These are phyloP conservation scores for Drosophila subobscura DNA, from an alignment of 1,140 invertebrate species.

Conservation along the genomic window DNA sequence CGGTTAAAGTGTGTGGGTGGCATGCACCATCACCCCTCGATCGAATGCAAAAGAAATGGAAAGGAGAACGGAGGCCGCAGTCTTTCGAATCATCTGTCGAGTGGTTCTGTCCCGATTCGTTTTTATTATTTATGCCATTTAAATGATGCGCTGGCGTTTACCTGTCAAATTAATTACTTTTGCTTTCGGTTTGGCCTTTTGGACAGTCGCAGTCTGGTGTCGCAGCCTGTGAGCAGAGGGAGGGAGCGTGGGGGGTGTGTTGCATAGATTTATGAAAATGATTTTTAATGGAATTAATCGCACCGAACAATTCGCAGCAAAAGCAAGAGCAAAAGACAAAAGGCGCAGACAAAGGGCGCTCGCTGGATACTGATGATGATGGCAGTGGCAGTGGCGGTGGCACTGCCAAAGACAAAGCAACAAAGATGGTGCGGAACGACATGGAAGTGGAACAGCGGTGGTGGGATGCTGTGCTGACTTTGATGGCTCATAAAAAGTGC, in stretches of 20 bases:
- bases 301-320: conserved; percentile 23
- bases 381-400: conserved; percentile 3
- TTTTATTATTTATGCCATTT: conserved; percentile 70
- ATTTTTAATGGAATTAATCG: conserved; percentile 54
- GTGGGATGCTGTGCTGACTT: no score
- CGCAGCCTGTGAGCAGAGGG: neutral
- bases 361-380: conserved; percentile 35
- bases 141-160: conserved; percentile 71
- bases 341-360: conserved; percentile 59
- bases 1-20: no score
- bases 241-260: neutral
- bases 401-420: conserved; percentile 49
- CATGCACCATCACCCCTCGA: no score
- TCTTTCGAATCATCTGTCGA: conserved; percentile 14
- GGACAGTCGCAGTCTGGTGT: neutral
- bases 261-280: conserved; percentile 72
- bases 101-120: conserved; percentile 23
- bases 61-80: no score
- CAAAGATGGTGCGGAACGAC: conserved; percentile 20
- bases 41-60: no score
- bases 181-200: conserved; percentile 19
- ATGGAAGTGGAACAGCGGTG: neutral
- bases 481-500: conserved; percentile 54
- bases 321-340: conserved; percentile 31
- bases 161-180: conserved; percentile 71